Conservation (phyloP, 2,113 vertebrate species). For the Chinchilla lanigera region DNA sequence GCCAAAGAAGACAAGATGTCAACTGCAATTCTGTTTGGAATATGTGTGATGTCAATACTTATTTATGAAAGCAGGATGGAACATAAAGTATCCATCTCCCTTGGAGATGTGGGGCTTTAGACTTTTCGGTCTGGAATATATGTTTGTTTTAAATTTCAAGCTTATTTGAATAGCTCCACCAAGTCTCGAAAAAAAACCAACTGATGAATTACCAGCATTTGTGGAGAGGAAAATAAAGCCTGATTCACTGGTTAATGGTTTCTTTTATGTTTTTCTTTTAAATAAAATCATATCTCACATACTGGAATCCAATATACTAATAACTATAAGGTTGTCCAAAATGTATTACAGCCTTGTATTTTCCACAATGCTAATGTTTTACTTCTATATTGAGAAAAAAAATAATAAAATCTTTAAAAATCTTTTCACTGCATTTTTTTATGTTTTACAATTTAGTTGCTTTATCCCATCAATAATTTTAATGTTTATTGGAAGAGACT, state of each 20-base stretch:
- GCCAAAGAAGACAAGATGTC: background rate
- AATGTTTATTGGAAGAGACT: background rate
- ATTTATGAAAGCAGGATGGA: background rate
- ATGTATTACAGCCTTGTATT: background rate
- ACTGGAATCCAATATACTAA: background rate
- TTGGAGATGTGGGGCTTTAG: background rate
- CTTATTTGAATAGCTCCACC: background rate
- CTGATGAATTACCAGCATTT: background rate
- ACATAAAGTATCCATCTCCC: background rate
- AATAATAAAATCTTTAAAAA: conserved; percentile 1
- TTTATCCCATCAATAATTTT: background rate
- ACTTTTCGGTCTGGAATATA: background rate
- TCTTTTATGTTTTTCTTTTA: background rate
- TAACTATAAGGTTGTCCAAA: background rate
- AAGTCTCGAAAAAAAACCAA: background rate
- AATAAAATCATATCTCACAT: background rate
- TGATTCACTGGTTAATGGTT: background rate
- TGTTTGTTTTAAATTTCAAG: background rate
- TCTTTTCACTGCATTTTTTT: background rate
- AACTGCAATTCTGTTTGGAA: background rate
- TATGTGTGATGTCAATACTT: background rate
- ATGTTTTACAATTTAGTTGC: background rate
- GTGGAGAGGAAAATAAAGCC: background rate
- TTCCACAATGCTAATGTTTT: background rate
- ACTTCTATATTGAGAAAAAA: background rate